Conservation (phyloP, 1,140 invertebrate species). For the Pachypsylla venusta region DNA sequence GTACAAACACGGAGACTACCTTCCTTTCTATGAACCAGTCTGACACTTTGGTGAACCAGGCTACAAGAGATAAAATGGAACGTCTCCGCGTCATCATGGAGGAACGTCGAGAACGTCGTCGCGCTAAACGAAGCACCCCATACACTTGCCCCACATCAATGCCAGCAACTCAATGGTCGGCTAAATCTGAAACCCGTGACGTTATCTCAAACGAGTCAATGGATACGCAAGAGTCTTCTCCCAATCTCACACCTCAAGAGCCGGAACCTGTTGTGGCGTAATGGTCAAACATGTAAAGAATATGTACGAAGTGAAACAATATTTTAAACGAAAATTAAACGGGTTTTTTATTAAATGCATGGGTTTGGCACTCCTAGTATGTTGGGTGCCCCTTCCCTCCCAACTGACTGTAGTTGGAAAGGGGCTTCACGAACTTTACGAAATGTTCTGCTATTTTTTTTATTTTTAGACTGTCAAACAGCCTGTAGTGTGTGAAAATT, state of each 20-base stretch:
- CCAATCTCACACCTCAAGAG: not conserved
- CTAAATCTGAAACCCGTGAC: conserved; percentile 19
- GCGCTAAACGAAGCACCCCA: conserved; percentile 50
- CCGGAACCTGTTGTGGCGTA: conserved; percentile 1
- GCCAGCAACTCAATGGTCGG: conserved; percentile 19
- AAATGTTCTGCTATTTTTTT: too few species aligned
- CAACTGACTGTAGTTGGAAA: too few species aligned
- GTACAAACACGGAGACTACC: not conserved
- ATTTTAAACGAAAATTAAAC: too few species aligned
- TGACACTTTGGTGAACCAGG: conserved; percentile 47
- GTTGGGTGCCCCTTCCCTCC: too few species aligned
- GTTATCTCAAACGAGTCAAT: not conserved
- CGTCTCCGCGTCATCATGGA: conserved; percentile 74
- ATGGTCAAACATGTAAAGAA: too few species aligned
- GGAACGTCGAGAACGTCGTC: conserved; percentile 61
- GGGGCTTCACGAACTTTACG: too few species aligned
- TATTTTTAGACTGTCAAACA: too few species aligned
- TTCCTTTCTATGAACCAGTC: not conserved
- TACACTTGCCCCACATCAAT: conserved; percentile 19
- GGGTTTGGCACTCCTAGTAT: too few species aligned
- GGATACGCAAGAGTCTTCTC: not conserved
- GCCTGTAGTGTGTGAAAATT: too few species aligned
- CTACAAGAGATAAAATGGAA: conserved; percentile 70
- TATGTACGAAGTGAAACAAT: too few species aligned
- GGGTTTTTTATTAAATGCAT: too few species aligned